phyloP scores from a whole-genome alignment of 2,888 invertebrate genomes.

The Dexiosoma caninum region DNA sequence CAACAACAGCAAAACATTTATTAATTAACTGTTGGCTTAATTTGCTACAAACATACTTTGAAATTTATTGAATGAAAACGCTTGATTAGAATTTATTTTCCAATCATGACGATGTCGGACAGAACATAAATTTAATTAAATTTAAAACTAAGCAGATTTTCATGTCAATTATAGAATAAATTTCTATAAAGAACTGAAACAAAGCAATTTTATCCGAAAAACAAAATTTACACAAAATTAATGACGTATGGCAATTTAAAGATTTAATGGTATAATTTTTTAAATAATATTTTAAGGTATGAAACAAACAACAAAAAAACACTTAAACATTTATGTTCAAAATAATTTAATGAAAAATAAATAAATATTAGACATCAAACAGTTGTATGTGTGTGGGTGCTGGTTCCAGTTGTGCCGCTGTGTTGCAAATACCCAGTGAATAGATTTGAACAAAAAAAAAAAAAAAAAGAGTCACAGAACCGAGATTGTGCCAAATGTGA shows the following conservation, averaged over 20 bases:
- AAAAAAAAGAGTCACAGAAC: constrained; percentile 24
- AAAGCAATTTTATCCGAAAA: background rate
- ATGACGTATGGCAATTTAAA: constrained; percentile 13
- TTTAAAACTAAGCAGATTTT: constrained; percentile 26
- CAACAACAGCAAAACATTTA: constrained; percentile 27
- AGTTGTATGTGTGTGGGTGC: constrained; percentile 29
- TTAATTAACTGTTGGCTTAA: constrained; percentile 42
- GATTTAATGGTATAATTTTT: constrained; percentile 40
- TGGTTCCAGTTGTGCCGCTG: background rate
- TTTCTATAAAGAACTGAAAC: too few relatives aligned
- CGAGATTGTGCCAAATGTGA: constrained; percentile 54
- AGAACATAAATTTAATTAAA: constrained; percentile 52
- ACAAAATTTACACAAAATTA: background rate
- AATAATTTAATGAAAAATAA: background rate
- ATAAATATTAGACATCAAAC: background rate
- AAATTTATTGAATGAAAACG: background rate
- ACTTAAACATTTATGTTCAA: constrained; percentile 9
- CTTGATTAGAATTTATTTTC: constrained; percentile 43
- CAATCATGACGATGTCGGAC: background rate
- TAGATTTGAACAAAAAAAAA: constrained; percentile 3
- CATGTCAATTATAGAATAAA: constrained; percentile 35
- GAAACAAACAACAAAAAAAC: constrained; percentile 2
- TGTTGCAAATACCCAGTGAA: constrained; percentile 9
- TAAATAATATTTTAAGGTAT: constrained; percentile 27
- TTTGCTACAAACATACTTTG: background rate